Conservation (phyloP, 2,113 vertebrate genomes). For the Anarrhichthys ocellatus region DNA sequence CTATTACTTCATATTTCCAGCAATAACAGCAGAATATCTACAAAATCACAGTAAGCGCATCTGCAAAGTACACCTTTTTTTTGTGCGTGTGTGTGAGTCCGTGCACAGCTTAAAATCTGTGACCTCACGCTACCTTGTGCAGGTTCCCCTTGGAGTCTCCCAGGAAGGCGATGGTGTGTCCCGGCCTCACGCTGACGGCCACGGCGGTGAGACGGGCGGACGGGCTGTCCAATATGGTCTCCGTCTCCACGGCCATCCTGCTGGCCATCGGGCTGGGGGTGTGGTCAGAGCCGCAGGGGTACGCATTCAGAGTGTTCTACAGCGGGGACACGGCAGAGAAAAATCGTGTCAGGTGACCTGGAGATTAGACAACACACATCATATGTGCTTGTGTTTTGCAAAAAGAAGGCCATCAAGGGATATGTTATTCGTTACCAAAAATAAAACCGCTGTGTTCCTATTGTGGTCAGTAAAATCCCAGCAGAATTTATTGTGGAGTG, state of each 20-base stretch:
- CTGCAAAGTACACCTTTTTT: background rate
- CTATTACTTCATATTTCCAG: conserved; percentile 7
- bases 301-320: conserved; percentile 94
- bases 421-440: conserved; percentile 12
- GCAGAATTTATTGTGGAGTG: conserved; percentile 25
- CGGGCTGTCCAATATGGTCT: conserved; percentile 88
- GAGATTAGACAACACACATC: background rate
- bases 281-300: conserved; percentile 97
- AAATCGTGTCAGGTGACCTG: background rate
- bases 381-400: background rate
- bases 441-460: conserved; percentile 19
- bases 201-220: conserved; percentile 92
- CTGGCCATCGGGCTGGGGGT: conserved; percentile 98
- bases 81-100: background rate
- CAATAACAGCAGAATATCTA: conserved; percentile 19
- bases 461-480: conserved; percentile 22
- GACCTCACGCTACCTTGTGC: conserved; percentile 86
- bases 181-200: conserved; percentile 87
- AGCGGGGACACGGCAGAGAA: background rate
- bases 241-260: conserved; percentile 85
- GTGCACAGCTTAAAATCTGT: background rate
- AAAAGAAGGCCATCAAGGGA: background rate
- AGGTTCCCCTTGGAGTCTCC: conserved; percentile 93
- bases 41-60: conserved; percentile 1
- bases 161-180: conserved; percentile 93